Base-by-base conservation (phyloP, 2,797 vertebrate species). In the Falco columbarius region DNA sequence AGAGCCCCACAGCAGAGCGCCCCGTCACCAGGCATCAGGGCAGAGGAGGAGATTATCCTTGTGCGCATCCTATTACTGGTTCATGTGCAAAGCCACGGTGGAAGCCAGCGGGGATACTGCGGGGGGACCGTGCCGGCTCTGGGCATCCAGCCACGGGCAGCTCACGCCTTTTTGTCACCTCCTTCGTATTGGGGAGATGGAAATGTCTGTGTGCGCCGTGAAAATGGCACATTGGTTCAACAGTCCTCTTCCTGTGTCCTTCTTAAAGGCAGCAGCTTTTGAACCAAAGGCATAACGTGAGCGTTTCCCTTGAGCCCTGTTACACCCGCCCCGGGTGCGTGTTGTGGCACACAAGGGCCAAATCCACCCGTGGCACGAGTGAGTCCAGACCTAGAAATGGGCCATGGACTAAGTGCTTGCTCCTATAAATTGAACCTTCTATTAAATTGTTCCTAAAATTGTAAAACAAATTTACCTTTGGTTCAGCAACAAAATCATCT, bases 271-370 rank as follows among this genome's bases (percentile, higher is more conserved):
- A 30, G 44, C 44, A 29, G 66, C 17, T n/a, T 72, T 72, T 10
- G 10, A 20, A 52, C 30, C 1, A 7, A 42, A 73, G 59, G 40
- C 54, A 47, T 4, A 21, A 36, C 12, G 5, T 2, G 15, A 40
- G 36, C 2, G 0, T 46, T 52, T 46, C 44, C 38, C 52, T 24
- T 0, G n/a, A 16, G 58, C 26, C 29, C 51, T 7, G 0, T 49
- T 49, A 7, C 22, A 9, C 46, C 61, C 30, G 12, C 4, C 23
- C 61, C 38, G 0, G 1, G 18, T 6, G 23, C 3, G 19, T 18
- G 26, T 13, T 30, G 6, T 38, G 55, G 34, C 34, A 42, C 27
- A 63, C 26, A 10, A 51, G 40, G 51, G 14, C 52, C 72, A 63
- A 42, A 21, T 24, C 63, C 13, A 36, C 23, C 61, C 8, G 1